Percentiles rank a stretch among this genome's conserved stretches.
These are phyloP conservation scores for Xanthia icteritia DNA, from an alignment of 2,888 invertebrate genomes.

Conservation along the genomic window DNA sequence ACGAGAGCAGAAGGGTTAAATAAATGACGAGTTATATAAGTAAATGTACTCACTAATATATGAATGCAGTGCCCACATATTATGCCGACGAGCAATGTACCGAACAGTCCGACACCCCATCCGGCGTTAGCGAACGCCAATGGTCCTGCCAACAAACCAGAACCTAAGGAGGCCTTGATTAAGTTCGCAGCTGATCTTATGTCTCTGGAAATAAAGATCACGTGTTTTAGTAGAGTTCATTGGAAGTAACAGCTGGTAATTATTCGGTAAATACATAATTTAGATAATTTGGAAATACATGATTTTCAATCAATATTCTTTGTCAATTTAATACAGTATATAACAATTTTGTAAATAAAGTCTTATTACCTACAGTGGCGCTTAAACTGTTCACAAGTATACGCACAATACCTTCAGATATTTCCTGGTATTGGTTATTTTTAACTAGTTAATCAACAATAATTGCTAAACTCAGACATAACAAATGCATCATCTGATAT, in stretches of 20 bases:
- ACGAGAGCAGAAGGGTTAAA: no score
- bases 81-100: slow-evolving; percentile 85
- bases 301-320: background rate
- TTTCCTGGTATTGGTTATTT: background rate
- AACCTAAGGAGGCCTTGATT: slow-evolving; percentile 91
- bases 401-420: background rate
- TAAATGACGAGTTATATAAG: background rate
- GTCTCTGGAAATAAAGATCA: slow-evolving; percentile 77
- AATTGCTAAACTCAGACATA: background rate
- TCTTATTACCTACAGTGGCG: background rate
- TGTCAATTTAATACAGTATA: background rate
- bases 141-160: slow-evolving; percentile 93
- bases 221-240: background rate
- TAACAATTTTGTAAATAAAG: background rate
- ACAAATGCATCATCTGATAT: background rate
- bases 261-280: no score
- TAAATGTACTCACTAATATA: slow-evolving; percentile 81
- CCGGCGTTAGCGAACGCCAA: slow-evolving; percentile 93
- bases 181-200: slow-evolving; percentile 85
- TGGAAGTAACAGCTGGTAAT: background rate
- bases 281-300: no score
- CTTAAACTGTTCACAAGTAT: background rate
- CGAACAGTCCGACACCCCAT: slow-evolving; percentile 91
- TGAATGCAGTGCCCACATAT: slow-evolving; percentile 88
- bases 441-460: background rate